These are phyloP conservation scores for Zootoca vivipara DNA, from an alignment of 2,113 vertebrate genomes.

Conservation along the genomic window DNA sequence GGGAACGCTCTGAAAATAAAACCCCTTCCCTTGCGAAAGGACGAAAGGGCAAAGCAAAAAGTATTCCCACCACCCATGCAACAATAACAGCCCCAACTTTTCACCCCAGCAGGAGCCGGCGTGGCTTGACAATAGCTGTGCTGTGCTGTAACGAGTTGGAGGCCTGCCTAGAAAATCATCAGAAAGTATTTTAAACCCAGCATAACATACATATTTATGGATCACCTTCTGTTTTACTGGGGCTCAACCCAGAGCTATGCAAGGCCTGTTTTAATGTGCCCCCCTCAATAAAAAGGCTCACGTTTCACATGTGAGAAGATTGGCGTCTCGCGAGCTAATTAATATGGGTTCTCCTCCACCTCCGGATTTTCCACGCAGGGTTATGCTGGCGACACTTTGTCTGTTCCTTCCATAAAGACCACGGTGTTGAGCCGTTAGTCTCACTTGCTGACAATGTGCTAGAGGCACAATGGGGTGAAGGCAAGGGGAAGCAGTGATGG, in stretches of 20 bases:
- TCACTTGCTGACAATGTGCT: slow-evolving; percentile 56
- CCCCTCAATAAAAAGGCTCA: slow-evolving; percentile 70
- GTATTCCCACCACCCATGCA: rapidly evolving
- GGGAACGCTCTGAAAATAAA: background rate
- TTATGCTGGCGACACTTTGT: slow-evolving; percentile 81
- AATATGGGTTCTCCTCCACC: slow-evolving; percentile 76
- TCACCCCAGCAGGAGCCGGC: background rate
- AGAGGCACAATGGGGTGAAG: slow-evolving; percentile 56
- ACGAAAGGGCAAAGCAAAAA: rapidly evolving
- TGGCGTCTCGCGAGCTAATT: slow-evolving; percentile 73
- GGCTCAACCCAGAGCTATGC: slow-evolving; percentile 65
- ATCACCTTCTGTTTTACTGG: slow-evolving; percentile 73
- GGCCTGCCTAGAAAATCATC: slow-evolving; percentile 74
- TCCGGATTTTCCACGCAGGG: slow-evolving; percentile 83
- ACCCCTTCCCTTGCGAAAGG: rapidly evolving
- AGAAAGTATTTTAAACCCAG: slow-evolving; percentile 64
- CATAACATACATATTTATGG: slow-evolving; percentile 65
- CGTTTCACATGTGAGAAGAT: slow-evolving; percentile 68
- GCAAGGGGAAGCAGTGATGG: slow-evolving; percentile 49
- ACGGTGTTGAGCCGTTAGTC: slow-evolving; percentile 60
- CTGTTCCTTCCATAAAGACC: slow-evolving; percentile 73
- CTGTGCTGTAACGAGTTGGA: slow-evolving; percentile 64
- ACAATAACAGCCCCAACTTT: background rate
- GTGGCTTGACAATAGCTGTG: slow-evolving; percentile 26
- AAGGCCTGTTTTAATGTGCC: slow-evolving; percentile 67